Percentiles rank a stretch among this genome's conserved stretches.
phyloP scores from a whole-genome alignment of 2,888 invertebrate species.

The Esperia sulphurella region DNA sequence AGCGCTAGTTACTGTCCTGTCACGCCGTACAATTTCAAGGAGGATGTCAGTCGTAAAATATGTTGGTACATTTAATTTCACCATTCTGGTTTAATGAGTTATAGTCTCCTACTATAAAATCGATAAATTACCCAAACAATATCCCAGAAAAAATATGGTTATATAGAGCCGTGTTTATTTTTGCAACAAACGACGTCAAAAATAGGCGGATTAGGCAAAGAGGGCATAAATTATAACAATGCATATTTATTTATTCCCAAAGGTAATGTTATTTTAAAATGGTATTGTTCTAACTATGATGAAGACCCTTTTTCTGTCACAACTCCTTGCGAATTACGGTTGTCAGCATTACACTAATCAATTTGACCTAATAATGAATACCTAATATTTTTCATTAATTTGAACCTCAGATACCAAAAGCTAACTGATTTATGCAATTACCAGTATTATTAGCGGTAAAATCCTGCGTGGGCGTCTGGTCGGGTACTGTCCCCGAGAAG shows the following conservation, averaged over 20 bases:
- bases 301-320: no score
- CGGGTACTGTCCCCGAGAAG: constrained; percentile 84
- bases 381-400: no score
- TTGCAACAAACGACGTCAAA: neutral
- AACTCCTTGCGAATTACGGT: no score
- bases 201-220: no score
- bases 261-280: no score
- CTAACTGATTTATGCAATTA: constrained; percentile 13
- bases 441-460: constrained; percentile 80
- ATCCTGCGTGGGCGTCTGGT: constrained; percentile 80
- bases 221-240: no score
- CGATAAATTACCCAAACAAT: constrained; percentile 32
- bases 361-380: no score
- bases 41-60: constrained; percentile 70
- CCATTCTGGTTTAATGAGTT: constrained; percentile 62
- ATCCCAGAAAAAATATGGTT: constrained; percentile 12
- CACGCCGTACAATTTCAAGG: constrained; percentile 41
- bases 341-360: no score
- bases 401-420: no score
- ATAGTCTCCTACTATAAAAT: constrained; percentile 41
- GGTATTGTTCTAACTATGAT: no score
- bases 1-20: neutral
- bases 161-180: constrained; percentile 5
- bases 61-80: constrained; percentile 71
- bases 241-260: neutral